Conservation (phyloP, 2,888 invertebrate species). For the Charanyca ferruginea region DNA sequence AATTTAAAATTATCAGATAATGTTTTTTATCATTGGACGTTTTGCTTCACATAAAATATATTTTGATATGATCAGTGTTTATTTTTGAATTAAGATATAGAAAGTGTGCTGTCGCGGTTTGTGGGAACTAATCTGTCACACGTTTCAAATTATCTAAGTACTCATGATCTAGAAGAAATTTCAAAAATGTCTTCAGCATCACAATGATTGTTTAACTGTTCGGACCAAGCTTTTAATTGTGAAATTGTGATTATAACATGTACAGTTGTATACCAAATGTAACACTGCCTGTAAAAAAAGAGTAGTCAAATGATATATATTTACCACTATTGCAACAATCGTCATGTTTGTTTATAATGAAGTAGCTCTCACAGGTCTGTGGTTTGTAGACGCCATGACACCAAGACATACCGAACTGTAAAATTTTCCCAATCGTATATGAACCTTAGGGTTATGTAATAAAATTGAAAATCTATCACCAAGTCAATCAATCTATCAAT, state of each 20-base stretch:
- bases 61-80: conserved; percentile 85
- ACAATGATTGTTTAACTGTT: conserved; percentile 64
- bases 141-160: conserved; percentile 51
- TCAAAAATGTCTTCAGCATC: conserved; percentile 65
- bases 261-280: conserved; percentile 72
- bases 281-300: conserved; percentile 73
- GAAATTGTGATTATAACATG: conserved; percentile 59
- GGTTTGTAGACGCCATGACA: conserved; percentile 65
- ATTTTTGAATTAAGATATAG: conserved; percentile 74
- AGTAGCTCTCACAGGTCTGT: conserved; percentile 14
- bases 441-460: too few species aligned
- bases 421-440: too few species aligned
- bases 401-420: too few species aligned
- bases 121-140: conserved; percentile 64
- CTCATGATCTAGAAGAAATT: conserved; percentile 60
- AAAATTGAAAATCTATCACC: too few species aligned
- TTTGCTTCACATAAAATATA: conserved; percentile 83
- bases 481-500: too few species aligned
- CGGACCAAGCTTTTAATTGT: conserved; percentile 80
- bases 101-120: conserved; percentile 65
- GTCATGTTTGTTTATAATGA: conserved; percentile 22
- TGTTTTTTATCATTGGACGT: conserved; percentile 75
- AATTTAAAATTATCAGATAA: conserved; percentile 75
- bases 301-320: conserved; percentile 73
- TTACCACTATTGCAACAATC: conserved; percentile 36